phyloP scores from a whole-genome alignment of 2,797 vertebrate genomes.

The Nasua narica region DNA sequence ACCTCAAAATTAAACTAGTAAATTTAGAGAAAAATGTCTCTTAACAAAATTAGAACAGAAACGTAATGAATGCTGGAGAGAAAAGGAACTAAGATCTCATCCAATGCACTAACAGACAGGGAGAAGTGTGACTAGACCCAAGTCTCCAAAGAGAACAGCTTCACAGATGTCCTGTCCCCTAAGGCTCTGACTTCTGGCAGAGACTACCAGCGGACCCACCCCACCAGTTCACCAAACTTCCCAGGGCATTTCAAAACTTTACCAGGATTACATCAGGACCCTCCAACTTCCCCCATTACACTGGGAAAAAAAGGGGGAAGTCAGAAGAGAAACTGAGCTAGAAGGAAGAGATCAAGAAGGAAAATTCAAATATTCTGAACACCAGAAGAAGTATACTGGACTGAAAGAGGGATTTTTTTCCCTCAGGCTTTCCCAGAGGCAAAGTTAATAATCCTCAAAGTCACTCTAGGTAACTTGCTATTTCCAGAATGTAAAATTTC shows the following conservation, averaged over 20 bases:
- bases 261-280: neutral
- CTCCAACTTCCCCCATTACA: neutral
- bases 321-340: conserved; percentile 17
- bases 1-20: conserved; percentile 4
- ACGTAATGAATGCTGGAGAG: neutral
- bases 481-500: neutral
- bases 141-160: neutral
- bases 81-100: neutral
- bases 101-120: neutral
- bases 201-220: neutral
- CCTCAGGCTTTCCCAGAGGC: neutral
- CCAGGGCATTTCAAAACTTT: neutral
- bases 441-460: conserved; percentile 8
- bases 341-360: neutral
- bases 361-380: conserved; percentile 37
- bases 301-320: neutral
- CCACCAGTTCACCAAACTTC: neutral
- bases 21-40: neutral
- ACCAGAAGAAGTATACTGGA: neutral
- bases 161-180: neutral
- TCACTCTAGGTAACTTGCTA: neutral
- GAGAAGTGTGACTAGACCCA: neutral
- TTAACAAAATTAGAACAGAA: neutral
- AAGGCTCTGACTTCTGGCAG: neutral
- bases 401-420: neutral